Percentiles rank a stretch among this genome's conserved stretches.
These are phyloP conservation scores for Grus americana DNA, from an alignment of 2,113 vertebrate genomes.

Conservation along the genomic window DNA sequence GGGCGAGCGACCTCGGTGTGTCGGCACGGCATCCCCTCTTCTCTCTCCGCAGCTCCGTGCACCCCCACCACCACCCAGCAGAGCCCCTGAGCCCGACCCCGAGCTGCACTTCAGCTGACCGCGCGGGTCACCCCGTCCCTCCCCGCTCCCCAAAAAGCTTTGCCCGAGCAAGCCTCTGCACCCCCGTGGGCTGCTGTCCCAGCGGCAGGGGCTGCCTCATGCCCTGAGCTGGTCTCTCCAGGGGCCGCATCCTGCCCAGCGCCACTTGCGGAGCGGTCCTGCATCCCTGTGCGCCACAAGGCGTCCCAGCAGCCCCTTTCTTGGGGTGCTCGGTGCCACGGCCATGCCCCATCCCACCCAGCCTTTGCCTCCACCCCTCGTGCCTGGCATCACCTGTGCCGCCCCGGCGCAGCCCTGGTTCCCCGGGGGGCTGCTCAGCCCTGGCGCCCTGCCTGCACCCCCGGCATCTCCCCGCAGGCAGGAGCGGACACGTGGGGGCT, in stretches of 20 bases:
- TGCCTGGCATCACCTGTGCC: rapidly evolving
- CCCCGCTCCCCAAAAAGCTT: neutral
- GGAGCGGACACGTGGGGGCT: neutral
- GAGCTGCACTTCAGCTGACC: conserved; percentile 39
- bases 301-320: neutral
- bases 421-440: neutral
- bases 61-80: conserved; percentile 68
- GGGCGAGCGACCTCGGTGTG: rapidly evolving
- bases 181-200: neutral
- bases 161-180: rapidly evolving
- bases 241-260: neutral
- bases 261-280: neutral
- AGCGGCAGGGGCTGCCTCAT: rapidly evolving
- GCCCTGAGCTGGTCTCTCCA: neutral
- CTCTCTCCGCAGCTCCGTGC: conserved; percentile 71
- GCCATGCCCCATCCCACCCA: neutral
- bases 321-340: neutral
- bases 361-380: neutral
- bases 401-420: neutral
- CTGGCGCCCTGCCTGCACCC: neutral
- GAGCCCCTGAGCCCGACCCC: conserved; percentile 41
- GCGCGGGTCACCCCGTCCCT: rapidly evolving
- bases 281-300: neutral
- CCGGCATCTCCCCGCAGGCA: neutral
- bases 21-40: neutral